A percentile compares a stretch with the other conserved stretches of the same genome.
Conservation (phyloP, 2,113 vertebrate species). For the Cyrtonyx montezumae region DNA sequence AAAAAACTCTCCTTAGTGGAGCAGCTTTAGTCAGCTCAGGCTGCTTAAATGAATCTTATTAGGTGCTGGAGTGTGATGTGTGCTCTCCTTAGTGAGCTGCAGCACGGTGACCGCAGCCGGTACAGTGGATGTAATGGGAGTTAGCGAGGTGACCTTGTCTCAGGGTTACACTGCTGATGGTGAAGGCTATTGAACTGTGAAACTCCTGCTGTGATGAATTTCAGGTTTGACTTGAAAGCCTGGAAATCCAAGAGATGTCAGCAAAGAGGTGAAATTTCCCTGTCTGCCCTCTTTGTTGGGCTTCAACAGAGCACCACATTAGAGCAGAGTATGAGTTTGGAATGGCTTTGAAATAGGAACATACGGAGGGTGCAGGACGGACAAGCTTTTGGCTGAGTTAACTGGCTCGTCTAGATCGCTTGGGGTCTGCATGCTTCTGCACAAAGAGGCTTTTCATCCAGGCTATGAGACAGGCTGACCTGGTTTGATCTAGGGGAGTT, state of each 20-base stretch:
- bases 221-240: not conserved
- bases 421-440: conserved; percentile 45
- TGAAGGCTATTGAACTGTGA: not conserved
- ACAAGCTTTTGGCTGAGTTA: conserved; percentile 4
- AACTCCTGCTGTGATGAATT: not conserved
- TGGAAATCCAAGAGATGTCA: not conserved
- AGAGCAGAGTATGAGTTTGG: not conserved
- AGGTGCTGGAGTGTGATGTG: conserved; percentile 6
- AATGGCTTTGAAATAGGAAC: conserved; percentile 6
- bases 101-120: not conserved
- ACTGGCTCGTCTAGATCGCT: conserved; percentile 18
- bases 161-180: accelerated
- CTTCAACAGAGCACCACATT: not conserved
- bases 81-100: not conserved
- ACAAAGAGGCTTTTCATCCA: conserved; percentile 63
- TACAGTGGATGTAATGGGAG: not conserved
- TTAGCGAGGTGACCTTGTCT: not conserved
- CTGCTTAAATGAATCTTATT: conserved; percentile 61
- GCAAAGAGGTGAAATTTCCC: not conserved
- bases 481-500: conserved; percentile 23
- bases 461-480: conserved; percentile 36
- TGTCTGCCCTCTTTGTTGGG: not conserved
- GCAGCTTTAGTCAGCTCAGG: conserved; percentile 56
- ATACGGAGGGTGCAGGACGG: not conserved
- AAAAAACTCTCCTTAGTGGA: conserved; percentile 31